phyloP scores from a whole-genome alignment of 1,140 invertebrate species.

The Anastrepha ludens region DNA sequence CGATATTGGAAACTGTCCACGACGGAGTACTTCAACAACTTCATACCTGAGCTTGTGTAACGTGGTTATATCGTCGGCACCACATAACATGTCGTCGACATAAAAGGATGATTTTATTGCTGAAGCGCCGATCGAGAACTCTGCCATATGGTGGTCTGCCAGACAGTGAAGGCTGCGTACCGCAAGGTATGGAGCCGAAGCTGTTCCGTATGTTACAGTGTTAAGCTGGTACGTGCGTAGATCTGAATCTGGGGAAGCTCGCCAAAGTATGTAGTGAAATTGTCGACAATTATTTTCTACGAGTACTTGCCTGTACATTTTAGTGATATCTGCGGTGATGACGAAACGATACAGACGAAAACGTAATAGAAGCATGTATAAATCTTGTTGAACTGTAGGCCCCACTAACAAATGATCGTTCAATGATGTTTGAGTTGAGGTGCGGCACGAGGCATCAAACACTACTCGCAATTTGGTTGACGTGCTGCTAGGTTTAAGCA shows the following conservation, averaged over 20 bases:
- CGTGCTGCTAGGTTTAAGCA: too few species aligned
- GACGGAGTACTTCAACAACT: not conserved
- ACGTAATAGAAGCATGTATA: not conserved
- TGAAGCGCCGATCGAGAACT: too few species aligned
- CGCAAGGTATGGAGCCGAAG: not conserved
- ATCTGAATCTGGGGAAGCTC: conserved; percentile 40
- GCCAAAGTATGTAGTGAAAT: conserved; percentile 69
- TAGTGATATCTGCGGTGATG: conserved; percentile 69
- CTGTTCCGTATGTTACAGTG: not conserved
- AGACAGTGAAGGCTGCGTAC: not conserved
- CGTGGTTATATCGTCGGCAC: not conserved
- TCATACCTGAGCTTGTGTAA: not conserved
- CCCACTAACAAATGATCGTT: conserved; percentile 47
- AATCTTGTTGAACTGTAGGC: conserved; percentile 25
- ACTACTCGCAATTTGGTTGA: too few species aligned
- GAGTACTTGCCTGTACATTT: conserved; percentile 75
- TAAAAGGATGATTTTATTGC: not conserved
- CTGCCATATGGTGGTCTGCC: not conserved
- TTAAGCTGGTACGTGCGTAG: too few species aligned
- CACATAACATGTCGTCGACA: not conserved
- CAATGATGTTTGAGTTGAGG: conserved; percentile 54
- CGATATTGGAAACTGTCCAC: conserved; percentile 54
- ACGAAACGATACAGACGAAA: conserved; percentile 61
- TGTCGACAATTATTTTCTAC: too few species aligned
- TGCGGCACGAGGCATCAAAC: too few species aligned